Evolutionary conservation across 2,113 vertebrate genomes (phyloP).

Genomic region (Ibidorhyncha struthersii): DNA sequence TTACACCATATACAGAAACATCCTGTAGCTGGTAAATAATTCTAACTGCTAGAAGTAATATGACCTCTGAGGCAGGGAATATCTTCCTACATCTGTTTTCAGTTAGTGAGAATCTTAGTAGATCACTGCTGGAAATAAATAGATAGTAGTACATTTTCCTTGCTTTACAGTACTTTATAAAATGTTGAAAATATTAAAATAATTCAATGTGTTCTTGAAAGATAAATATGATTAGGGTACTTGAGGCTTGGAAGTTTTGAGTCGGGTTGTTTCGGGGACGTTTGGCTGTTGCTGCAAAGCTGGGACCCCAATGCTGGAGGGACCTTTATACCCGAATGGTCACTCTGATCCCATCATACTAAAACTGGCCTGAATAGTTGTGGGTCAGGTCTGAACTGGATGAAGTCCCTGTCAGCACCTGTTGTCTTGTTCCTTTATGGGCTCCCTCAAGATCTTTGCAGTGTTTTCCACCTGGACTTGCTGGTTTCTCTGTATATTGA

Average conservation of each 20-base stretch:
- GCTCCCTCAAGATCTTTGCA: background rate
- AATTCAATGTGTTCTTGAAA: background rate
- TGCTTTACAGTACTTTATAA: background rate
- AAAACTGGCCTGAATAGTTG: background rate
- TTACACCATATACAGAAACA: background rate
- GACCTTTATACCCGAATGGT: background rate
- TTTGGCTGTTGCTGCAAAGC: background rate
- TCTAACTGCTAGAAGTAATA: background rate
- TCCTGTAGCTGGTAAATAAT: background rate
- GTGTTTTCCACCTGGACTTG: background rate
- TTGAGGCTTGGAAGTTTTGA: background rate
- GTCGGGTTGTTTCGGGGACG: background rate
- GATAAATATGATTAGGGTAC: background rate
- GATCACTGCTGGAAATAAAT: background rate
- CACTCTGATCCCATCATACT: background rate
- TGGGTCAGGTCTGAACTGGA: background rate
- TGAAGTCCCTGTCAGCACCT: background rate
- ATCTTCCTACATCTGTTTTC: background rate
- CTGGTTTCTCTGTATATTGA: background rate
- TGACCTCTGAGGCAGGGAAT: constrained; percentile 10
- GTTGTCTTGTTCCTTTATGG: background rate
- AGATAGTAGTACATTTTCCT: background rate
- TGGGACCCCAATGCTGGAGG: background rate
- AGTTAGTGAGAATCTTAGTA: background rate
- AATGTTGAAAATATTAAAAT: background rate